These are phyloP conservation scores for Sphaerophoria taeniata DNA, from an alignment of 2,888 invertebrate species.

Conservation along the genomic window DNA sequence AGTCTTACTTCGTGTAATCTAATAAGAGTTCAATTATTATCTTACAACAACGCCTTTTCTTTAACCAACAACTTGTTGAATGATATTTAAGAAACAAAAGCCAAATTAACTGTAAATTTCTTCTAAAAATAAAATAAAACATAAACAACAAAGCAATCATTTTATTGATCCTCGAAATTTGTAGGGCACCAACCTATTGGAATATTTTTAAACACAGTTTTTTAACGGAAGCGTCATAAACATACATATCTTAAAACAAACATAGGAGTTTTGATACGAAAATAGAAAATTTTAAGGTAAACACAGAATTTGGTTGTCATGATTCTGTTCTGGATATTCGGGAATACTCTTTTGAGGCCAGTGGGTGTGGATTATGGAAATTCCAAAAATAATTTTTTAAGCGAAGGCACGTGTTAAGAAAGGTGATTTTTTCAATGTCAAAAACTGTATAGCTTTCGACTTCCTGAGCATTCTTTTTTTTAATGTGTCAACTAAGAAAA, in stretches of 20 bases:
- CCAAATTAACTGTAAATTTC: background rate
- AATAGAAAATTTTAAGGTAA: background rate
- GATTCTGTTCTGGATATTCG: background rate
- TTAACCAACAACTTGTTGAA: background rate
- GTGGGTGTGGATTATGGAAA: background rate
- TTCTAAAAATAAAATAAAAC: background rate
- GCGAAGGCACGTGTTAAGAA: background rate
- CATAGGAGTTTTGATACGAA: background rate
- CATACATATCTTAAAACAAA: background rate
- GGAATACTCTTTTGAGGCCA: background rate
- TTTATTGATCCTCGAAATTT: no score
- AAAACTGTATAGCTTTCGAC: background rate
- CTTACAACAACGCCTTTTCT: no score
- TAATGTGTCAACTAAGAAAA: background rate
- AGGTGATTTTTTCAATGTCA: background rate
- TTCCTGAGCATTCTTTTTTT: background rate
- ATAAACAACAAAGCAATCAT: no score
- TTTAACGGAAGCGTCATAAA: background rate
- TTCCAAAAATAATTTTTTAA: background rate
- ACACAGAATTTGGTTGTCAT: background rate
- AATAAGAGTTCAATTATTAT: no score
- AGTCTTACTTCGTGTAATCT: no score
- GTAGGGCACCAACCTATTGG: no score
- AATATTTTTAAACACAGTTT: no score
- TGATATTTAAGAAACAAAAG: background rate